Evolutionary conservation across 2,113 vertebrate species (phyloP).

Genomic region (Ammospiza nelsoni): DNA sequence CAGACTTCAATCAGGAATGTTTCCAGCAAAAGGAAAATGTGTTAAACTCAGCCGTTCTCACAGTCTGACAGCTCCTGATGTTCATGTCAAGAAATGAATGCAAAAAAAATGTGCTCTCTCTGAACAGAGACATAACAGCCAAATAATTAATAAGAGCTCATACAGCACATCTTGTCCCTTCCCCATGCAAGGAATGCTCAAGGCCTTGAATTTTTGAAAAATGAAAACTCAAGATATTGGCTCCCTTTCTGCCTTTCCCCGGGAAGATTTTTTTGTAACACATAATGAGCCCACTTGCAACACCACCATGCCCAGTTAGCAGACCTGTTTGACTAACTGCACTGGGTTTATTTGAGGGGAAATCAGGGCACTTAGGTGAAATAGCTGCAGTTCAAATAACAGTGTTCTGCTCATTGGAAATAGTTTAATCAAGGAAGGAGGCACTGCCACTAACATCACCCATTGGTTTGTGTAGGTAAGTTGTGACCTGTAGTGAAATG

Average conservation of each 20-base stretch:
- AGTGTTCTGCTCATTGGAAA: not conserved
- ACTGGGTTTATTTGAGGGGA: not conserved
- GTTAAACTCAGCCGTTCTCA: conserved; percentile 31
- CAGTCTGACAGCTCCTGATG: not conserved
- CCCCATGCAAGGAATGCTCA: not conserved
- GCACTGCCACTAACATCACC: not conserved
- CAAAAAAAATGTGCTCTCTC: not conserved
- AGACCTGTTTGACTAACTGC: not conserved
- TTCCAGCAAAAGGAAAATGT: conserved; percentile 5
- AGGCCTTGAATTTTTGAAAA: not conserved
- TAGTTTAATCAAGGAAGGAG: not conserved
- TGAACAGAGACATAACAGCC: not conserved
- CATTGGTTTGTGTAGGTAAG: not conserved
- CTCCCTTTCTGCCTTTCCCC: not conserved
- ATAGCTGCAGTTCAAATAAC: not conserved
- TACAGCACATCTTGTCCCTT: not conserved
- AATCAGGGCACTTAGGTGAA: not conserved
- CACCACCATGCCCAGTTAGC: not conserved
- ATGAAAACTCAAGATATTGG: not conserved
- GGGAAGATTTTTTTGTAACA: not conserved
- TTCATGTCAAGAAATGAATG: not conserved
- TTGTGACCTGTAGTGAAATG: not conserved
- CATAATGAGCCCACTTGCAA: not conserved
- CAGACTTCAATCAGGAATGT: not conserved
- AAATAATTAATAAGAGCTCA: not conserved